Evolutionary conservation across 2,888 invertebrate species (phyloP).

Genomic region (Keiferia lycopersicella): DNA sequence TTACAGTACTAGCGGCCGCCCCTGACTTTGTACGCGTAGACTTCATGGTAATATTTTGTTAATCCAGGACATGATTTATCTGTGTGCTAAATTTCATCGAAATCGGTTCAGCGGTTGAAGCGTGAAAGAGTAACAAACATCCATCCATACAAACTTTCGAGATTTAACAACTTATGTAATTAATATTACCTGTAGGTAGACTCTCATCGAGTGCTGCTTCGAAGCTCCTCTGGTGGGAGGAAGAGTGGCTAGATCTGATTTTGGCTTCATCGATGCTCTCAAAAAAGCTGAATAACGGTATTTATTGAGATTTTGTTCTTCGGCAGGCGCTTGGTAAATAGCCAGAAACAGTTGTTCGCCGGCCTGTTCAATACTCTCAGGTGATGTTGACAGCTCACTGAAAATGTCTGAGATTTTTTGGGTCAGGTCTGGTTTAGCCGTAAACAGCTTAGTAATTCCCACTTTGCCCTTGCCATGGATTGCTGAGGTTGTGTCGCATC

Average conservation of each 20-base stretch:
- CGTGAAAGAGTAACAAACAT: too few species aligned
- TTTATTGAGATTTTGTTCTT: slow-evolving; percentile 25
- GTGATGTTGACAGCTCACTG: not conserved
- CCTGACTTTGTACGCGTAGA: slow-evolving; percentile 18
- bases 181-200: slow-evolving; percentile 27
- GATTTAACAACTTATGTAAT: slow-evolving; percentile 16
- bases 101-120: too few species aligned
- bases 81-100: slow-evolving; percentile 6
- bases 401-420: slow-evolving; percentile 2
- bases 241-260: slow-evolving; percentile 26
- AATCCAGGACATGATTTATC: slow-evolving; percentile 18
- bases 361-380: slow-evolving; percentile 1
- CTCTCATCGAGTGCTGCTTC: slow-evolving; percentile 29
- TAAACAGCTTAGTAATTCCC: slow-evolving; percentile 19
- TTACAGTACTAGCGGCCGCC: slow-evolving; percentile 25
- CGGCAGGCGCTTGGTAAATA: slow-evolving; percentile 18
- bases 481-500: slow-evolving; percentile 12
- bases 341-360: slow-evolving; percentile 5
- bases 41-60: slow-evolving; percentile 2
- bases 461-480: slow-evolving; percentile 24
- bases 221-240: slow-evolving; percentile 29
- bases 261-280: slow-evolving; percentile 24
- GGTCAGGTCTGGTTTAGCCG: not conserved
- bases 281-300: slow-evolving; percentile 22
- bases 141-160: slow-evolving; percentile 3